Evolutionary conservation across 1,140 invertebrate species (phyloP).

Genomic region (Sycobia sp.): DNA sequence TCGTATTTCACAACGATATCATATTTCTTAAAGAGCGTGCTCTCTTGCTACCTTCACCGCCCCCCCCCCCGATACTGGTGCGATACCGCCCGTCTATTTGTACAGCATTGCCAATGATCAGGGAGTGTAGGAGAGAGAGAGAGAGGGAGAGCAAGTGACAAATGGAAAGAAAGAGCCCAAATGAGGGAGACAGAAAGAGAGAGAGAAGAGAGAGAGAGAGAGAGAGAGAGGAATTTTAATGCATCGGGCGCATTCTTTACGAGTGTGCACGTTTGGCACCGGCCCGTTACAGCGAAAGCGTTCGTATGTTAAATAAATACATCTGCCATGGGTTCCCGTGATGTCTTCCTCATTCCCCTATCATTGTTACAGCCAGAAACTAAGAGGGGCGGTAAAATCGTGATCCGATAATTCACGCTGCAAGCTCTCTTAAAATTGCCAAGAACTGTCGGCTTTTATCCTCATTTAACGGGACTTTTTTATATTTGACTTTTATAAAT

Average conservation of each 20-base stretch:
- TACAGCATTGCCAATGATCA: background rate
- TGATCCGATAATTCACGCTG: too few species aligned
- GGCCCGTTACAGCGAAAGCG: too few species aligned
- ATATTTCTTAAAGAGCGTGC: conserved; percentile 29
- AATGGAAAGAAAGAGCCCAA: background rate
- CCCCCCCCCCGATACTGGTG: too few species aligned
- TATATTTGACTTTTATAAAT: background rate
- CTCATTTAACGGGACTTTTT: background rate
- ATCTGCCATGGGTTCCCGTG: too few species aligned
- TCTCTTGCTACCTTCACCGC: too few species aligned
- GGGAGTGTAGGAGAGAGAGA: background rate
- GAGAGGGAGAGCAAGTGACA: background rate
- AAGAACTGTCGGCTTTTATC: background rate
- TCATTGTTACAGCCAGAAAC: too few species aligned
- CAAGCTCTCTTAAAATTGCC: too few species aligned
- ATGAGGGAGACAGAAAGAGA: background rate
- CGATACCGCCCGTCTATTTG: background rate
- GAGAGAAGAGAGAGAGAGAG: background rate
- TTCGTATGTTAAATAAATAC: too few species aligned
- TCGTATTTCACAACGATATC: conserved; percentile 34
- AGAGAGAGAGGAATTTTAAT: conserved; percentile 12
- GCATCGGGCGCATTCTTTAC: background rate
- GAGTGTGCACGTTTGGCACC: background rate
- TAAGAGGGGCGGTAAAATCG: too few species aligned
- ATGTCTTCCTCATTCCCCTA: too few species aligned